Percentiles rank a stretch among this genome's conserved stretches.
phyloP scores from a whole-genome alignment of 2,113 vertebrate genomes.

The Mesocricetus auratus region DNA sequence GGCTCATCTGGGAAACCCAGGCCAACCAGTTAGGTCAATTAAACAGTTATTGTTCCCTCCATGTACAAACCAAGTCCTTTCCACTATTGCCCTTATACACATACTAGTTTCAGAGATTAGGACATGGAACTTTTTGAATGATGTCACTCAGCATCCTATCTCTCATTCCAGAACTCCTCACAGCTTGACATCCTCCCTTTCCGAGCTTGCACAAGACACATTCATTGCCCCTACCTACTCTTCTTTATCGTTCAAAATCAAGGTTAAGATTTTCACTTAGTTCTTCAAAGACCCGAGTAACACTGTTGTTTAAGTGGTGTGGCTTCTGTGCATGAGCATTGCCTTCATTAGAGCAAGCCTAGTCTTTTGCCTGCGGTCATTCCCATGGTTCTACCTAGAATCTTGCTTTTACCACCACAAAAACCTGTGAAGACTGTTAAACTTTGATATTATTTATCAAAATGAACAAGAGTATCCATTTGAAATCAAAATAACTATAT shows the following conservation, averaged over 20 bases:
- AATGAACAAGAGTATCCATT: not conserved
- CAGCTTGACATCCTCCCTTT: not conserved
- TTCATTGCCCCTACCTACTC: not conserved
- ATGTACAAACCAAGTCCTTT: not conserved
- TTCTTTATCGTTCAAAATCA: not conserved
- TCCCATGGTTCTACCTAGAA: not conserved
- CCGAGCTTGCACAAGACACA: not conserved
- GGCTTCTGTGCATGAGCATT: not conserved
- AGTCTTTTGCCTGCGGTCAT: not conserved
- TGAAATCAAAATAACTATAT: not conserved
- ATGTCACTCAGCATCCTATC: not conserved
- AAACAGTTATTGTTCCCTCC: not conserved
- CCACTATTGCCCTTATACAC: not conserved
- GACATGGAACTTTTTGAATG: not conserved
- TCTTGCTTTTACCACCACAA: not conserved
- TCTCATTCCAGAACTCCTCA: fast-evolving
- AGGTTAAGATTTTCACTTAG: not conserved
- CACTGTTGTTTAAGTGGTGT: fast-evolving
- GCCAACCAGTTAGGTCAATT: not conserved
- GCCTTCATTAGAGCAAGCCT: not conserved
- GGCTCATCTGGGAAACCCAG: not conserved
- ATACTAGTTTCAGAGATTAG: not conserved
- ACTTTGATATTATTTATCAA: not conserved
- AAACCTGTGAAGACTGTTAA: not conserved
- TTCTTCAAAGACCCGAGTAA: not conserved